These are phyloP conservation scores for Aphis gossypii DNA, from an alignment of 1,140 invertebrate genomes.

Conservation along the genomic window DNA sequence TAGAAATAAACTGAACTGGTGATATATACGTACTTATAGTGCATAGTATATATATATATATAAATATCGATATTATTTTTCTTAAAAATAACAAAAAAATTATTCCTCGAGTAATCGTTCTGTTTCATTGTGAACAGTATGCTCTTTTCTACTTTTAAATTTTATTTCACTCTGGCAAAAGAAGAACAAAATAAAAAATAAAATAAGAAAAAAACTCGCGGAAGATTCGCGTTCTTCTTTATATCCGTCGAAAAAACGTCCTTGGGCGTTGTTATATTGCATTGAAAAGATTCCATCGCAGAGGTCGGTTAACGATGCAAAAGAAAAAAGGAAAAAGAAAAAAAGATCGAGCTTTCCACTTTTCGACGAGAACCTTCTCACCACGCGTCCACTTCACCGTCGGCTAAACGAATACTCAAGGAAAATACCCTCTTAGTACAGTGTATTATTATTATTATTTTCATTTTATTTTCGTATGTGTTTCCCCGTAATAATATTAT, in stretches of 20 bases:
- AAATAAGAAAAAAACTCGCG: neutral
- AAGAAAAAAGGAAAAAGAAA: slow-evolving; percentile 21
- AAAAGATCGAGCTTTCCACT: slow-evolving; percentile 49
- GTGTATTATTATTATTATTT: neutral
- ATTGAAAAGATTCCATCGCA: slow-evolving; percentile 55
- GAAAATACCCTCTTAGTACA: neutral
- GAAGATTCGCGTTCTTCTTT: slow-evolving; percentile 30
- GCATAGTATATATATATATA: neutral
- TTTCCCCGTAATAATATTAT: slow-evolving; percentile 27
- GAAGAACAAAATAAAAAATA: neutral
- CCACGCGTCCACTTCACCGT: neutral
- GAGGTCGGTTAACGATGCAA: slow-evolving; percentile 53
- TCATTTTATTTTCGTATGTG: neutral
- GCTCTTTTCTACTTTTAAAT: neutral
- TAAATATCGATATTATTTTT: neutral
- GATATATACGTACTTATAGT: neutral
- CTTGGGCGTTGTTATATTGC: slow-evolving; percentile 30
- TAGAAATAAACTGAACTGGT: neutral
- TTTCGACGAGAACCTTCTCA: slow-evolving; percentile 37
- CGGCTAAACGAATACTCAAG: slow-evolving; percentile 36
- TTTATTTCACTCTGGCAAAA: neutral
- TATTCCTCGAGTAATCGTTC: neutral
- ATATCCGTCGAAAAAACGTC: slow-evolving; percentile 46
- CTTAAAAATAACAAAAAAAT: neutral
- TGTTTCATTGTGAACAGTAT: neutral